Evolutionary conservation across 1,140 invertebrate genomes (phyloP).

Genomic region (Bathynomus jamesi): DNA sequence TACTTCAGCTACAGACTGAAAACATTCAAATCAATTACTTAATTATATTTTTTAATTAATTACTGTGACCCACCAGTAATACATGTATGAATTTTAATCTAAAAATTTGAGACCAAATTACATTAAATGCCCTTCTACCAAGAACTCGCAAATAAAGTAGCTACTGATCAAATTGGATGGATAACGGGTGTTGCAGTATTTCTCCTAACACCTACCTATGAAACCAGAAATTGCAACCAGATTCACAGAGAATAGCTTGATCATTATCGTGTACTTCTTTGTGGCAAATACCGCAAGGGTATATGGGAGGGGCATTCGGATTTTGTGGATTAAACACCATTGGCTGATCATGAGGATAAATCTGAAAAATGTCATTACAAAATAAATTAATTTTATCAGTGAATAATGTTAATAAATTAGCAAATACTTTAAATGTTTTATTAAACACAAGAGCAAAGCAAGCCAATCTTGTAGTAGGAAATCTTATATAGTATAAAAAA

Average conservation of each 20-base stretch:
- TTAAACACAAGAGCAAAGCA: not conserved
- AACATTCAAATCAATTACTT: too few species aligned
- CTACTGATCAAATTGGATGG: too few species aligned
- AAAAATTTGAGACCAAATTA: too few species aligned
- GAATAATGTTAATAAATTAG: slow-evolving; percentile 4
- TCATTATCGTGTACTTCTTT: slow-evolving; percentile 99
- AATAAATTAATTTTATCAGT: not conserved
- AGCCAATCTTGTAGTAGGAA: not conserved
- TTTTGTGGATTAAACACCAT: slow-evolving; percentile 99
- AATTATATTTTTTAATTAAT: too few species aligned
- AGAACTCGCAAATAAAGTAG: too few species aligned
- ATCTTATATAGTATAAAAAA: too few species aligned
- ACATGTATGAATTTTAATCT: too few species aligned
- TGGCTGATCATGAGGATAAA: slow-evolving; percentile 88
- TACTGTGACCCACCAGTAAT: too few species aligned
- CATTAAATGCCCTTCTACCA: too few species aligned
- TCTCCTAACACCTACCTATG: slow-evolving; percentile 81
- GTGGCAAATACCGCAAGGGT: slow-evolving; percentile 92
- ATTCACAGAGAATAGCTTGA: slow-evolving; percentile 95
- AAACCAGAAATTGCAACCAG: slow-evolving; percentile 98
- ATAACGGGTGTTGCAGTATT: too few species aligned
- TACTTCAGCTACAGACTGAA: too few species aligned
- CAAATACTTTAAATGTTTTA: not conserved
- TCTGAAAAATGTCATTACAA: slow-evolving; percentile 42
- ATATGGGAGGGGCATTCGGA: slow-evolving; percentile 94